Evolutionary conservation across 2,888 invertebrate genomes (phyloP).

Genomic region (Eilema griseolum): DNA sequence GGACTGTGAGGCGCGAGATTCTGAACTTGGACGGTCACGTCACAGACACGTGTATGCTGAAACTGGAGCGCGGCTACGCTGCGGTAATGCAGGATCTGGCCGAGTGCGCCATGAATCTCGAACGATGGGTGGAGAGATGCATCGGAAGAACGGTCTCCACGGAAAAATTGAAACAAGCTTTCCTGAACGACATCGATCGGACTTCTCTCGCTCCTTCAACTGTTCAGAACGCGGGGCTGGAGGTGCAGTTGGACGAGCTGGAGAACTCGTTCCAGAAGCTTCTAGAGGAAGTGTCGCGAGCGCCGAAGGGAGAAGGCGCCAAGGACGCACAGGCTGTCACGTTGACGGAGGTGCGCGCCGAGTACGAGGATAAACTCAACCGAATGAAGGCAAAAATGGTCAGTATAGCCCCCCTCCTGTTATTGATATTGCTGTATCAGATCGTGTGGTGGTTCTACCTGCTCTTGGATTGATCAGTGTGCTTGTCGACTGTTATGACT

Average conservation of each 20-base stretch:
- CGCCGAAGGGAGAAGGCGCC: conserved; percentile 65
- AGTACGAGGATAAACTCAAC: conserved; percentile 92
- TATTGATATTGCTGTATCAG: conserved; percentile 82
- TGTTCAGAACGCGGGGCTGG: conserved; percentile 74
- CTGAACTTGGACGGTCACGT: conserved; percentile 69
- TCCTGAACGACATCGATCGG: conserved; percentile 67
- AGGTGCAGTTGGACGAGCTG: conserved; percentile 76
- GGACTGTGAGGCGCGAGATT: conserved; percentile 78
- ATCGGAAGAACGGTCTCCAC: conserved; percentile 69
- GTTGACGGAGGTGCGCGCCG: conserved; percentile 87
- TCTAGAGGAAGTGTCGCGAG: conserved; percentile 69
- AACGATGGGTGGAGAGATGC: conserved; percentile 78
- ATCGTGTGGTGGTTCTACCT: conserved; percentile 84
- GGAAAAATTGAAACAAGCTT: conserved; percentile 78
- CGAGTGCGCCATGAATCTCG: conserved; percentile 74
- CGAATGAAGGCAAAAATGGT: conserved; percentile 94
- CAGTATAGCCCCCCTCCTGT: conserved; percentile 84
- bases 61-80: conserved; percentile 74
- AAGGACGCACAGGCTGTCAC: conserved; percentile 67
- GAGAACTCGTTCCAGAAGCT: conserved; percentile 78
- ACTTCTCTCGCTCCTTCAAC: conserved; percentile 60
- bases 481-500: conserved; percentile 59
- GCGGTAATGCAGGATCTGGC: conserved; percentile 78
- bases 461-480: conserved; percentile 73
- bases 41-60: conserved; percentile 67